Evolutionary conservation across 2,888 invertebrate species (phyloP), one percentile per base, ranked within the genome.

Genomic region (Aporophyla lueneburgensis): DNA sequence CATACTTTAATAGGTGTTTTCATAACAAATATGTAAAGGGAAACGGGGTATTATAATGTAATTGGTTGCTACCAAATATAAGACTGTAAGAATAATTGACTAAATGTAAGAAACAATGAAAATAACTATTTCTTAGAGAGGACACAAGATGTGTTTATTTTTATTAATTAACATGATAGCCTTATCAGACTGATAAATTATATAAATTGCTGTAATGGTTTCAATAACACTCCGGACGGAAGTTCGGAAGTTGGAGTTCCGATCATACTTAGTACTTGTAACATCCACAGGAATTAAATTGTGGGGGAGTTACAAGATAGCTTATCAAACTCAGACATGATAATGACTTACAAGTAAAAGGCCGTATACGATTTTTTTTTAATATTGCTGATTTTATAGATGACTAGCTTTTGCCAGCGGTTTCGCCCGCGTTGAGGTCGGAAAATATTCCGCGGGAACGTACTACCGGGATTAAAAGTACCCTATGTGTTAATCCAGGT

Each of bases 241-340:
- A 54, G 24, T 46, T 43, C 51, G 67, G 80, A 56, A 68, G 43
- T 67, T 4, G 14, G n/a, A 24, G 21, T 74, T 67, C 74, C 58
- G 56, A 46, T 58, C 40, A 21, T 54, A 62, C 19, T 54, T 49
- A 72, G 40, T 79, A 61, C 19, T 74, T 43, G 19, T 43, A 51
- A 65, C 69, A 61, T 82, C 78, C 82, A 82, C 81, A 78, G 63
- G 78, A 81, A 77, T 53, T 43, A 33, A 79, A 56, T 16, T 69
- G 80, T 56, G 33, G 33, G 69, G 53, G 66, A 61, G 74, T 43
- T 53, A 54, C 14, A 27, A 27, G 77, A 77, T 81, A 82, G 33
- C 81, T 61, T 81, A 81, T 77, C 68, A 61, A 71, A 59, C 10
- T 43, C 67, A 46, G 27, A 7, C n/a, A 71, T 51, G 53, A 67